Evolutionary conservation across 2,888 invertebrate species (phyloP).

Genomic region (Tillus elongatus): DNA sequence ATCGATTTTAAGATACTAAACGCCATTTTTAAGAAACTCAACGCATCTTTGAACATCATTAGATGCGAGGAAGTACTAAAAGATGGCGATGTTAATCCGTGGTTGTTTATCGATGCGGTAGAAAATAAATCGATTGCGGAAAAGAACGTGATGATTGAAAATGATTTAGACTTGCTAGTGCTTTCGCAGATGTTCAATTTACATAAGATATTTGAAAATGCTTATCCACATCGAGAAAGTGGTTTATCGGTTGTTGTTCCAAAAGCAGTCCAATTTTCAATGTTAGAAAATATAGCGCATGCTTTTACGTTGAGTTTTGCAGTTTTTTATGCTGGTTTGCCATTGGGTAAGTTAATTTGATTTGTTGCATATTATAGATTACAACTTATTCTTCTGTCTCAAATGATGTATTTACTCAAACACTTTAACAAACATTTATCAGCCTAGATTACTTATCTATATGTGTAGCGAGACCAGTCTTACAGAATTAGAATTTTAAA

Average conservation of each 20-base stretch:
- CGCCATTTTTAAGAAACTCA: neutral
- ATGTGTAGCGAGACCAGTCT: too few relatives aligned
- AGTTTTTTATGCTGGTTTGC: neutral
- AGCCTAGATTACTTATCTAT: too few relatives aligned
- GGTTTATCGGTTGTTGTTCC: slow-evolving; percentile 18
- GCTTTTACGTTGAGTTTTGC: neutral
- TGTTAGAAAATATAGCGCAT: neutral
- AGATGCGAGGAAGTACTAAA: neutral
- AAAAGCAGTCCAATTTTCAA: slow-evolving; percentile 11
- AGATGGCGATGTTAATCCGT: neutral
- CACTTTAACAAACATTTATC: too few relatives aligned
- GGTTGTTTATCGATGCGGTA: neutral
- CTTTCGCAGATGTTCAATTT: slow-evolving; percentile 16
- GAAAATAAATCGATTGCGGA: neutral
- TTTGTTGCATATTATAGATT: too few relatives aligned
- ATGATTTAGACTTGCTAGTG: neutral
- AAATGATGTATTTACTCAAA: too few relatives aligned
- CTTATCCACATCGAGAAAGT: slow-evolving; percentile 22
- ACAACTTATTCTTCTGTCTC: too few relatives aligned
- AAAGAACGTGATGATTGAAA: neutral
- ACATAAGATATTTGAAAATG: slow-evolving; percentile 18
- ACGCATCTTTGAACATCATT: neutral
- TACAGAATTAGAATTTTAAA: too few relatives aligned
- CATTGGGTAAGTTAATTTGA: neutral
- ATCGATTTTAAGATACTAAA: neutral